phyloP scores from a whole-genome alignment of 2,113 vertebrate species.

The Plecotus auritus region DNA sequence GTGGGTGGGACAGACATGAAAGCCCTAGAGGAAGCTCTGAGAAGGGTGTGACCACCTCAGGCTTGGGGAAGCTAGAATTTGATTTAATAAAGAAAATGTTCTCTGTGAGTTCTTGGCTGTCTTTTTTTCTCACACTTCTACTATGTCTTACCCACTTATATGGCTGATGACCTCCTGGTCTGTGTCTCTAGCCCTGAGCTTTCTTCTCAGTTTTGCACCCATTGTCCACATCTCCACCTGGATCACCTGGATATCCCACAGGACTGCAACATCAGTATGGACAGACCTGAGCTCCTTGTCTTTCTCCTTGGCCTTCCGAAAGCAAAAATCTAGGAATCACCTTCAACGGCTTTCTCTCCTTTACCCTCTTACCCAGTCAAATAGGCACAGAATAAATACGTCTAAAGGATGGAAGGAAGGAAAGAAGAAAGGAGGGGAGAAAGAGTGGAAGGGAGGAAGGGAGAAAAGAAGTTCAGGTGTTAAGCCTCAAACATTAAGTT shows the following conservation, averaged over 20 bases:
- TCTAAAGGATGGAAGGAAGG: neutral
- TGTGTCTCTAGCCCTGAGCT: neutral
- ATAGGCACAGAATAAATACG: neutral
- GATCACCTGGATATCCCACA: neutral
- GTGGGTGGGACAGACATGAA: neutral
- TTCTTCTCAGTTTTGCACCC: neutral
- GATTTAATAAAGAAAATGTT: neutral
- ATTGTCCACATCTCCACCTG: neutral
- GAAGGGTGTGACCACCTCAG: neutral
- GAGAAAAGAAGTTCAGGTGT: neutral
- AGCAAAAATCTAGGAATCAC: neutral
- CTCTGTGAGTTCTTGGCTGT: neutral
- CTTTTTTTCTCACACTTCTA: neutral
- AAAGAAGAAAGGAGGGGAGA: neutral
- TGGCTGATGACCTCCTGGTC: neutral
- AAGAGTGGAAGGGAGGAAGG: neutral
- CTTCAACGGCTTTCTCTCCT: neutral
- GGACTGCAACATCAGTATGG: neutral
- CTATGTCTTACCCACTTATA: neutral
- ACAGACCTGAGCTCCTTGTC: neutral
- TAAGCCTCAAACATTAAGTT: neutral
- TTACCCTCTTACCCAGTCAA: neutral
- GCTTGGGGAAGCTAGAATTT: neutral
- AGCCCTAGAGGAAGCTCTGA: neutral
- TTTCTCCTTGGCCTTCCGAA: neutral